These are phyloP conservation scores for Drosophila sechellia DNA, from an alignment of 1,140 invertebrate species.

Conservation along the genomic window DNA sequence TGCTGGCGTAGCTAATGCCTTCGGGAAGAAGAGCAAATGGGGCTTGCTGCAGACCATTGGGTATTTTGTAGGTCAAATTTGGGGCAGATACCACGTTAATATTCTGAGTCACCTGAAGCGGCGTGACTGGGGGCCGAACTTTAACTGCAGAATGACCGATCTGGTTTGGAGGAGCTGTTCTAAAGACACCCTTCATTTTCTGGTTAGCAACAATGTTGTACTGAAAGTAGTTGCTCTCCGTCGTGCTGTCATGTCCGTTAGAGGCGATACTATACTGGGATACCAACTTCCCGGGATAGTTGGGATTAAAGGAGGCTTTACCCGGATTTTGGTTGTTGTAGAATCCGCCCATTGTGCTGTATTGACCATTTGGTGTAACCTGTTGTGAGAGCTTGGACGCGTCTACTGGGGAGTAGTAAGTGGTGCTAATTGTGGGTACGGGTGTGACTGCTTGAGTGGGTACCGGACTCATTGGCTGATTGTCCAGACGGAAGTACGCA, in stretches of 20 bases:
- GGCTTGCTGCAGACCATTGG: constrained; percentile 35
- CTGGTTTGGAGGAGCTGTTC: constrained; percentile 50
- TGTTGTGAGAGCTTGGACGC: constrained; percentile 36
- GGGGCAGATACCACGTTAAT: constrained; percentile 70
- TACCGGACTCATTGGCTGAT: constrained; percentile 44
- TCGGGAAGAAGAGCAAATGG: constrained; percentile 55
- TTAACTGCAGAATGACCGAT: constrained; percentile 46
- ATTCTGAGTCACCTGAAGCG: constrained; percentile 64
- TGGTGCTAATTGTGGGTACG: constrained; percentile 17
- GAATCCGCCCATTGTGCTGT: constrained; percentile 86
- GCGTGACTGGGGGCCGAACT: constrained; percentile 55
- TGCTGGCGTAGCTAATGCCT: constrained; percentile 63
- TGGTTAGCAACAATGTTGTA: constrained; percentile 81
- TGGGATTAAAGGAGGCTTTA: constrained; percentile 22
- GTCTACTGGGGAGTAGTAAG: constrained; percentile 35
- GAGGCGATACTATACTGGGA: constrained; percentile 72
- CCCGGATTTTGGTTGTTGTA: constrained; percentile 82
- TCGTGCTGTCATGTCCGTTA: constrained; percentile 28
- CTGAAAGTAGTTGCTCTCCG: constrained; percentile 80
- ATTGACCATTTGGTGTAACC: constrained; percentile 83
- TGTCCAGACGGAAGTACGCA: constrained; percentile 81
- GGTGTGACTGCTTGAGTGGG: constrained; percentile 1
- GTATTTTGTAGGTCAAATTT: constrained; percentile 55
- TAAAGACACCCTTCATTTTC: constrained; percentile 75
- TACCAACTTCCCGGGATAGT: constrained; percentile 58